phyloP scores from a whole-genome alignment of 2,113 vertebrate species.

The Excalfactoria chinensis region DNA sequence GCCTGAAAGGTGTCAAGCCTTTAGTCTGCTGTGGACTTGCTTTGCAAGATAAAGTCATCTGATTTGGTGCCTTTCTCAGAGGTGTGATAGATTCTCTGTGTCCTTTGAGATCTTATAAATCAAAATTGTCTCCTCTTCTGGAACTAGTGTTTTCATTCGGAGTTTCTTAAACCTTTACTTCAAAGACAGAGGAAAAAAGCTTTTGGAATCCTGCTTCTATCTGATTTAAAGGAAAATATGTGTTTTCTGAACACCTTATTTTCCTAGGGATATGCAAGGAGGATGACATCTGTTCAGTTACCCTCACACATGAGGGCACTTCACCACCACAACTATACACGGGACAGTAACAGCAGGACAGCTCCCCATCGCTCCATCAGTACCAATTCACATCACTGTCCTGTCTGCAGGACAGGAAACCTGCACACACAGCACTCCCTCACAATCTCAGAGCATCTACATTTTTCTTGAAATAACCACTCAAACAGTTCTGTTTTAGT shows the following conservation, averaged over 20 bases:
- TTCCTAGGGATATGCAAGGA: neutral
- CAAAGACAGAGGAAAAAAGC: neutral
- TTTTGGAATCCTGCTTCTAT: neutral
- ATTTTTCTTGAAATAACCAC: neutral
- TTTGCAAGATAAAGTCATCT: slow-evolving; percentile 1
- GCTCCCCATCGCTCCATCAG: neutral
- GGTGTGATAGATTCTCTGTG: neutral
- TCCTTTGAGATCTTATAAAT: neutral
- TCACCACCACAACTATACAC: neutral
- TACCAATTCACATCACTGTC: neutral
- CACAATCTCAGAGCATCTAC: neutral
- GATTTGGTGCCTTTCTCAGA: slow-evolving; percentile 1
- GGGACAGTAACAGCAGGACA: neutral
- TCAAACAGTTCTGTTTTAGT: neutral
- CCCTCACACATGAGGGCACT: neutral
- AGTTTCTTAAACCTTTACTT: neutral
- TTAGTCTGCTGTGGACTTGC: slow-evolving; percentile 1
- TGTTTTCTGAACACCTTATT: neutral
- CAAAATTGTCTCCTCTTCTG: neutral
- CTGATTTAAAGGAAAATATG: neutral
- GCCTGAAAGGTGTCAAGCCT: neutral
- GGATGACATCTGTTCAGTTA: neutral
- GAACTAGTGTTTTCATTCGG: neutral
- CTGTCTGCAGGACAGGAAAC: neutral
- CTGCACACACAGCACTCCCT: neutral